phyloP scores from a whole-genome alignment of 2,888 invertebrate genomes.

The Dicyrtoma fusca region DNA sequence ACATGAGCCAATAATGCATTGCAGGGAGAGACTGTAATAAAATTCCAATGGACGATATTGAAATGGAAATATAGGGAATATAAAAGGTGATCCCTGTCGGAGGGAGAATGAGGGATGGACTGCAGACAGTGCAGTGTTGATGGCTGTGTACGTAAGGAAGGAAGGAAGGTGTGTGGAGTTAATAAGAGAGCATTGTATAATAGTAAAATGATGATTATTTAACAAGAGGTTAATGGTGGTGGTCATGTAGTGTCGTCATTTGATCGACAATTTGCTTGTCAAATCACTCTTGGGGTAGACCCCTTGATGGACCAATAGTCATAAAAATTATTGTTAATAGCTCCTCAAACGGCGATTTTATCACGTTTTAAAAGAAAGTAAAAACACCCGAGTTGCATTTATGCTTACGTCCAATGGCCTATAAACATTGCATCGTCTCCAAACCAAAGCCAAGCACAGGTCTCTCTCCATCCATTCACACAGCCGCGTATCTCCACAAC shows the following conservation, averaged over 20 bases:
- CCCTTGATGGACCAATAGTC: conserved; percentile 49
- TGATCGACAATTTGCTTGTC: conserved; percentile 47
- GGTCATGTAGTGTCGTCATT: conserved; percentile 39
- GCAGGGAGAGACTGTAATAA: too few relatives aligned
- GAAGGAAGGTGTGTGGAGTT: neutral
- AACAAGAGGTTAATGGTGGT: conserved; percentile 44
- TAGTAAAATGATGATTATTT: conserved; percentile 43
- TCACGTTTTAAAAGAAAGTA: conserved; percentile 51
- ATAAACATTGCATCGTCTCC: conserved; percentile 38
- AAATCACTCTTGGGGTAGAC: conserved; percentile 42
- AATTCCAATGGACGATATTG: too few relatives aligned
- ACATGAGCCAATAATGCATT: too few relatives aligned
- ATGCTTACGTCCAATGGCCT: conserved; percentile 41
- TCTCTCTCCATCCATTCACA: conserved; percentile 8
- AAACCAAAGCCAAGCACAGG: conserved; percentile 4
- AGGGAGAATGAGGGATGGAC: neutral
- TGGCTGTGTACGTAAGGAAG: neutral
- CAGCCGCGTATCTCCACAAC: neutral
- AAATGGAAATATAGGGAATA: neutral
- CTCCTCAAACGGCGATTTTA: conserved; percentile 51
- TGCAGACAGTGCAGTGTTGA: too few relatives aligned
- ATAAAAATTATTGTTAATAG: conserved; percentile 53
- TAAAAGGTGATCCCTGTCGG: neutral
- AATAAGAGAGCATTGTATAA: conserved; percentile 2
- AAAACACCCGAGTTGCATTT: conserved; percentile 42